Base-by-base conservation (phyloP, 2,888 invertebrate species). In the Autographa gamma region DNA sequence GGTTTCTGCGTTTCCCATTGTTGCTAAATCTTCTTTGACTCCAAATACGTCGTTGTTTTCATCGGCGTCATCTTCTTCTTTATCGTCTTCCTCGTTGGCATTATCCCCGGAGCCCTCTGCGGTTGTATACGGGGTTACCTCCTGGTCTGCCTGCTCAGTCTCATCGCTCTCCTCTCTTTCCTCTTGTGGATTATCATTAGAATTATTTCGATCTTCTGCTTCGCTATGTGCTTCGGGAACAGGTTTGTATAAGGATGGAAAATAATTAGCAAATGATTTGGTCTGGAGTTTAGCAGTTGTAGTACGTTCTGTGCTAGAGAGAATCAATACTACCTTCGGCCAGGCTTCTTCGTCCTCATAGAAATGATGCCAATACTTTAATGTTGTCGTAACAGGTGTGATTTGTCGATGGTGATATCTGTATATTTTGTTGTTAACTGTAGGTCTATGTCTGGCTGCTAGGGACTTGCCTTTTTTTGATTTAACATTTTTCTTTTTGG, bases 261-360 rank as follows among this genome's bases (percentile, higher is more conserved):
- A 77, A 31, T 77, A 80, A 11, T 8, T 76, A 14, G 77, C 32
- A 64, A 69, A 77, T 6, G 66, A 64, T 66, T 60, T 80, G 32
- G 6, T 64, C 0, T 9, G 18, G 52, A 34, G 63, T 18, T 16
- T 66, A 8, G 19, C 0, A 1, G 73, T 69, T n/a, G 73, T 72
- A 41, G 48, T 34, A 69, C 8, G 77, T 64, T 56, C 11, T 3
- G 80, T 77, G 16, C 41, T 77, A 34, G 77, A 52, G 3, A 72
- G 25, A 61, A 68, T 9, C n/a, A 80, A 41, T 18, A 72, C 25
- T 9, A 77, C 59, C 68, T 72, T 80, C 0, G 77, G 77, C 77
- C 77, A 80, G 18, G 73, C 59, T 5, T 60, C 59, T 11, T 68
- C 68, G 0, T 66, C 66, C 8, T 80, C 61, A 8, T 76, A 31